Conservation (phyloP, 92 coral and sea anemone genomes). For the Parazoanthus atlanticus region DNA sequence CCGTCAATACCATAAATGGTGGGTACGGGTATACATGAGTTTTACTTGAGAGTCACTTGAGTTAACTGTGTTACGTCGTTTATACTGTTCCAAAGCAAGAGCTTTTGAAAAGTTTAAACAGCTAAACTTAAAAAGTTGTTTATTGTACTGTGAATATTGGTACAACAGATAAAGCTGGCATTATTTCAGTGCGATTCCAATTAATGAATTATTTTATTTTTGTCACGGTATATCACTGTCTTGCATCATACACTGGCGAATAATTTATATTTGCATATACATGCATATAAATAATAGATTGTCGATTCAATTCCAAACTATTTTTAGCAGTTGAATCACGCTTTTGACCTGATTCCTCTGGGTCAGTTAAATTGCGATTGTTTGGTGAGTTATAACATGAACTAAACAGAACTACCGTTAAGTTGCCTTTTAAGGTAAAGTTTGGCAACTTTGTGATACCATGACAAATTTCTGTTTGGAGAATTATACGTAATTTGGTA, state of each 20-base stretch:
- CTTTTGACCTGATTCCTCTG: background rate
- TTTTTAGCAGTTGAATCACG: background rate
- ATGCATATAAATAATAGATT: too few relatives aligned
- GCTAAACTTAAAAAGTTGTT: too few relatives aligned
- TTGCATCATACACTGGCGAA: background rate
- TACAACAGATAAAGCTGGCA: too few relatives aligned
- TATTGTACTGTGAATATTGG: background rate
- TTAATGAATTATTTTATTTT: too few relatives aligned
- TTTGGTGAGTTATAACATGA: background rate
- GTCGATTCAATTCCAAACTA: background rate
- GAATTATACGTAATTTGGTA: background rate
- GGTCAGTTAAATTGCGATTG: background rate
- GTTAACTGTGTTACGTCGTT: background rate
- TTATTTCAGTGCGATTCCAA: too few relatives aligned
- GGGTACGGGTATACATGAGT: too few relatives aligned
- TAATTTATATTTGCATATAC: too few relatives aligned
- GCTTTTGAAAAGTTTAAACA: too few relatives aligned
- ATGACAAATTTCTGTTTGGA: background rate
- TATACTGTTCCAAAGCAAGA: background rate
- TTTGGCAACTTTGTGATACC: background rate
- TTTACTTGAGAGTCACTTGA: background rate
- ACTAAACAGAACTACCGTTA: background rate
- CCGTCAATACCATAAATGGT: background rate
- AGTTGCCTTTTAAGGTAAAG: constrained; percentile 17
- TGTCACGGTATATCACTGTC: background rate